A percentile compares a stretch with the other conserved stretches of the same genome.
Conservation (phyloP, 2,797 vertebrate genomes). For the Periparus ater region DNA sequence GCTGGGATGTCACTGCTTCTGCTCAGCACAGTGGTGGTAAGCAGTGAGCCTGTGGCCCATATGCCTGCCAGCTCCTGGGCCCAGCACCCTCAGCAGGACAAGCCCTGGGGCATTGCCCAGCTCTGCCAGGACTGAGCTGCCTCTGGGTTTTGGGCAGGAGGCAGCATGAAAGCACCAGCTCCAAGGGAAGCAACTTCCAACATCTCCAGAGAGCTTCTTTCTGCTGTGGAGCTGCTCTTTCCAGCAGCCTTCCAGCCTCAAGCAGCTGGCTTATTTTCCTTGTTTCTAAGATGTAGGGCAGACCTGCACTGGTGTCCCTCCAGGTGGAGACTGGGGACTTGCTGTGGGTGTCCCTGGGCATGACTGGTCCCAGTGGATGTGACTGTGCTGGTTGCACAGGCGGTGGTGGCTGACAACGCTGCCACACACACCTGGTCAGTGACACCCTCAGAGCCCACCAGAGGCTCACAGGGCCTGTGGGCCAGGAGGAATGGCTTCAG, state of each 20-base stretch:
- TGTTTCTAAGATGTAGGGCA: background rate
- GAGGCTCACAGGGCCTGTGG: background rate
- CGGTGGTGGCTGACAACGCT: background rate
- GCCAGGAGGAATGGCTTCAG: background rate
- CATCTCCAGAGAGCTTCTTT: background rate
- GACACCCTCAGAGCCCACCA: background rate
- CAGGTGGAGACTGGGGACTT: too few species aligned
- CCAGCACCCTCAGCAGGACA: background rate
- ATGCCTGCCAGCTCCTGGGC: background rate
- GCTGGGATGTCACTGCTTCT: background rate
- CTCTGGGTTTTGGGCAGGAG: fast-evolving
- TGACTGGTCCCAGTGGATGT: too few species aligned
- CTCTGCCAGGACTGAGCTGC: background rate
- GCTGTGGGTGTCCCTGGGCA: background rate
- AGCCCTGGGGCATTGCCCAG: background rate
- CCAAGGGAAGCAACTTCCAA: background rate
- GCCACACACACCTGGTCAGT: fast-evolving
- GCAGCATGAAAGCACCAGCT: background rate
- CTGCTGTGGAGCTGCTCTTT: background rate
- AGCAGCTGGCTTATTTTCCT: background rate
- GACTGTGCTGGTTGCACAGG: background rate
- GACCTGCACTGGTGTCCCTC: background rate
- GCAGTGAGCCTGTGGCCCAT: background rate
- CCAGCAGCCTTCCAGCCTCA: background rate
- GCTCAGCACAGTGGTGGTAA: fast-evolving